phyloP scores from a whole-genome alignment of 1,140 invertebrate genomes.

The Paralvinella palmiformis region DNA sequence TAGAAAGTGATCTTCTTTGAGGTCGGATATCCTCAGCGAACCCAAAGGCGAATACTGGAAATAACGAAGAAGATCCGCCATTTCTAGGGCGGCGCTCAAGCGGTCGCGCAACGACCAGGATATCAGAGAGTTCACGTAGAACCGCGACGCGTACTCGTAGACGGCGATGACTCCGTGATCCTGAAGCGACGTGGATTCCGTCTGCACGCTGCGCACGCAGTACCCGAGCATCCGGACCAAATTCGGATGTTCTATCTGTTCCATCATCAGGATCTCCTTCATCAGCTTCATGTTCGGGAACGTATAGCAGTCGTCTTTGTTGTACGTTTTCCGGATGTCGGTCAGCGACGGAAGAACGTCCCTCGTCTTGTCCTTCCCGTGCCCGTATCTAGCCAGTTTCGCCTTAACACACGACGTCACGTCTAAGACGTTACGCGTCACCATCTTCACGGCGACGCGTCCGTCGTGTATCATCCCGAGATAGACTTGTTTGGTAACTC shows the following conservation, averaged over 20 bases:
- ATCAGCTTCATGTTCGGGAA: constrained; percentile 43
- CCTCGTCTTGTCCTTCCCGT: not conserved
- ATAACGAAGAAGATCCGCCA: constrained; percentile 37
- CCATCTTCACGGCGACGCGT: constrained; percentile 43
- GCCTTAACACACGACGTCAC: constrained; percentile 35
- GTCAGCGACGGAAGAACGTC: not conserved
- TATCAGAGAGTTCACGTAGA: constrained; percentile 32
- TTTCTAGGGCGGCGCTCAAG: constrained; percentile 29
- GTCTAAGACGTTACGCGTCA: constrained; percentile 40
- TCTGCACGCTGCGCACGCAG: constrained; percentile 42
- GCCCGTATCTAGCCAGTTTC: constrained; percentile 3
- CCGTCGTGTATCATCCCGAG: constrained; percentile 28
- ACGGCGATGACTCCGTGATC: constrained; percentile 40
- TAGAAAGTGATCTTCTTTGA: constrained; percentile 44
- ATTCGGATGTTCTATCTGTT: constrained; percentile 38
- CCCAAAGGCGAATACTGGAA: constrained; percentile 42
- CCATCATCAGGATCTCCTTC: constrained; percentile 45
- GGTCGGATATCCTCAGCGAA: constrained; percentile 39
- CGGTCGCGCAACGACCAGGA: constrained; percentile 28
- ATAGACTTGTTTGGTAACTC: constrained; percentile 40
- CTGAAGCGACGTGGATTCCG: constrained; percentile 38
- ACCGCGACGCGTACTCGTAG: constrained; percentile 34
- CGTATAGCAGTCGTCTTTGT: constrained; percentile 30
- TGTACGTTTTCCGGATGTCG: constrained; percentile 7
- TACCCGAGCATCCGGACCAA: constrained; percentile 39